These are phyloP conservation scores for Odocoileus hemionus DNA, from an alignment of 2,113 vertebrate species.

Conservation along the genomic window DNA sequence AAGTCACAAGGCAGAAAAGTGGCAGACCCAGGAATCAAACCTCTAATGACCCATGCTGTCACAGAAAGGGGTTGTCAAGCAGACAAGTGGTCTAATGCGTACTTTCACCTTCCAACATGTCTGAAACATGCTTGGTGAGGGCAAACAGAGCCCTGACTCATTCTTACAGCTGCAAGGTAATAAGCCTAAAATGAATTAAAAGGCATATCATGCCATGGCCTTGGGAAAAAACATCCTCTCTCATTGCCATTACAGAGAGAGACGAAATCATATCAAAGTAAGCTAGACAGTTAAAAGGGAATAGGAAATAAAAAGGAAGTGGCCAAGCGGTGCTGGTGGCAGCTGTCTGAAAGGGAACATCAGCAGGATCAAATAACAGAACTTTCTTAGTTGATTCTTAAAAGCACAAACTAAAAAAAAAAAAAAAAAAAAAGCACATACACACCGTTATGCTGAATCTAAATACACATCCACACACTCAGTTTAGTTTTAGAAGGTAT, in stretches of 20 bases:
- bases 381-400: conserved; percentile 80
- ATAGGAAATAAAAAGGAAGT: conserved; percentile 86
- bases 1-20: conserved; percentile 43
- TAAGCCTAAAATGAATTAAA: conserved; percentile 80
- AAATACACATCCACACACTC: conserved; percentile 36
- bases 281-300: conserved; percentile 85
- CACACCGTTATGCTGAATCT: conserved; percentile 72
- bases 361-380: conserved; percentile 83
- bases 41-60: not conserved
- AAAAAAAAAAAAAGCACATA: conserved; percentile 6
- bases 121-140: conserved; percentile 34
- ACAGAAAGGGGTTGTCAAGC: not conserved
- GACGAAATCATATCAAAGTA: conserved; percentile 86
- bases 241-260: conserved; percentile 82
- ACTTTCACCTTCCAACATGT: conserved; percentile 38
- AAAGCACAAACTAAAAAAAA: conserved; percentile 73
- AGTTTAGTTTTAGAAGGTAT: conserved; percentile 12
- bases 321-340: conserved; percentile 84
- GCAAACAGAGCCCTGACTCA: conserved; percentile 65
- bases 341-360: conserved; percentile 81
- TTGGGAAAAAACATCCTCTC: conserved; percentile 80
- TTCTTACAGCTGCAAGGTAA: conserved; percentile 72
- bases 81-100: not conserved
- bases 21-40: conserved; percentile 30
- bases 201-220: conserved; percentile 78